Evolutionary conservation across 2,888 invertebrate species (phyloP), one percentile per base, ranked within the genome.

Genomic region (Drosophila buzzatii): DNA sequence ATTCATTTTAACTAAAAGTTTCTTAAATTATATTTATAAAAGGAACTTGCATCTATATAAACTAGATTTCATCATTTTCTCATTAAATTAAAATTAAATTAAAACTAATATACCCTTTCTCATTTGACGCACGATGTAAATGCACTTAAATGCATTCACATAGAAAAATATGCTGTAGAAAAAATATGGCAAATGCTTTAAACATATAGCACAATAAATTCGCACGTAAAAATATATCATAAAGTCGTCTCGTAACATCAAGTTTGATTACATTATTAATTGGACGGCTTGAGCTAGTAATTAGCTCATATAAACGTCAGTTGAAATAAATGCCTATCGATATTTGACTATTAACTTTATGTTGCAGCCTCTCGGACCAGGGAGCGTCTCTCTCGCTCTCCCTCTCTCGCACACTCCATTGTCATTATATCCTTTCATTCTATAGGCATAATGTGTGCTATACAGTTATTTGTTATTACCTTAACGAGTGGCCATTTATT

Each of bases 381-480:
- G 5, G 27, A 6, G 18, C 39, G 23, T 20, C 23, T 10, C 51
- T n/a, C 18, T 12, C 18, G 2, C 39, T 39, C 41, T n/a, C n/a
- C 6, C 27, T 27, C 27, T 0, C 6, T 27, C n/a, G 4, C 31
- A 5, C 47, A 49, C 2, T n/a, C 31, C 45, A 51, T 39, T 62
- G 52, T 9, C 74, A 67, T 68, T 72, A 66, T 56, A 63, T 65
- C 55, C 72, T 67, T 74, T 59, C 51, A 42, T 66, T 53, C 35
- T 53, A 20, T 57, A 57, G 76, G 71, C 72, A 76, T 85, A 80
- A 85, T 80, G 78, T 16, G 41, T 60, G 63, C 80, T 68, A 78
- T 76, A 73, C 73, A 71, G 80, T 80, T 88, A 76, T 85, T 85
- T 80, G 70, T 80, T 87, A 85, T 80, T 87, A 82, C 67, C 80